Evolutionary conservation across 2,888 invertebrate genomes (phyloP), one percentile per base, ranked within the genome.

Genomic region (Druceiella hillmani): DNA sequence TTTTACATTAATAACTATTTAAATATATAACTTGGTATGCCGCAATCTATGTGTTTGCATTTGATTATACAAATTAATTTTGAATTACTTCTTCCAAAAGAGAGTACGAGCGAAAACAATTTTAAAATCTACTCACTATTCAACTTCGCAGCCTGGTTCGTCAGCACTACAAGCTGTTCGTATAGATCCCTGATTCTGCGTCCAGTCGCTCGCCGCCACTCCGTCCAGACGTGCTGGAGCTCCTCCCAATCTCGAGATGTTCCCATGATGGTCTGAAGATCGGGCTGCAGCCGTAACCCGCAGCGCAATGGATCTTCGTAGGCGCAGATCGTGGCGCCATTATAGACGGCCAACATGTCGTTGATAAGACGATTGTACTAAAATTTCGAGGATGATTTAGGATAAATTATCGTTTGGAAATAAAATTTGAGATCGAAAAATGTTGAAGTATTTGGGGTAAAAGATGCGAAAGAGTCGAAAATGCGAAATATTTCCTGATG

Each of bases 311-410:
- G 88, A 54, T 88, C 86, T 55, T 89, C 83, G 64, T 86, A 83
- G 0, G 83, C 86, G 55, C 91, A 91, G 42, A 90, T 80, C 36
- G 86, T 83, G 0, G 90, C 90, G 1, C 79, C 81, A 56, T 90
- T 89, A 66, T 89, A 92, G 1, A 89, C 82, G 1, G 87, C 82
- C 10, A 89, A 69, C 90, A 92, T 90, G 56, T 90, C 87, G 55
- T 89, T 90, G 50, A 90, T 84, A 24, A 90, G 64, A 30, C 88
- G 79, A 62, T 90, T 90, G 61, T 89, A 90, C 90, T 89, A 72
- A 17, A 68, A 70, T 57, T 40, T 43, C 2, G 9, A 17, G 7
- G 17, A 16, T 30, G n/a, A 29, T 33, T 48, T 30, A 10, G 26
- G 13, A 30, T 17, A 25, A 4, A 10, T 24, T 30, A 22, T 15